Conservation (phyloP, 2,888 invertebrate species). For the Phania funesta region DNA sequence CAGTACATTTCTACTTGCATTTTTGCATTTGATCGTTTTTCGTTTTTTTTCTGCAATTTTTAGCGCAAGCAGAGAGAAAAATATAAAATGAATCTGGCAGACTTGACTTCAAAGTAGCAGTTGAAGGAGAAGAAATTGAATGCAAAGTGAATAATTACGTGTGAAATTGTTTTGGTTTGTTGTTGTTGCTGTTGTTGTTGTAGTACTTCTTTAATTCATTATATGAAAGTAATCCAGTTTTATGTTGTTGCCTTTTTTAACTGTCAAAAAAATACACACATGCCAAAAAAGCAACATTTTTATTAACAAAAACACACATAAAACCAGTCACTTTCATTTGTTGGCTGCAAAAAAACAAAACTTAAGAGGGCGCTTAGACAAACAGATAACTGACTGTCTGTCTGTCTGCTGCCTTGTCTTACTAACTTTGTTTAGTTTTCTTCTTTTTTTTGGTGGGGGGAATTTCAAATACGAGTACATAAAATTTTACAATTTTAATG, state of each 20-base stretch:
- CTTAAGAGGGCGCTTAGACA: constrained; percentile 19
- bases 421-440: constrained; percentile 37
- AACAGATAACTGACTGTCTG: background rate
- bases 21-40: background rate
- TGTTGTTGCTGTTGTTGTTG: background rate
- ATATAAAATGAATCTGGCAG: constrained; percentile 5
- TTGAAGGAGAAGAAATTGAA: constrained; percentile 47
- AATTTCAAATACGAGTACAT: too few relatives aligned
- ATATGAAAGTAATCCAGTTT: constrained; percentile 62
- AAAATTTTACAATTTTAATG: too few relatives aligned
- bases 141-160: constrained; percentile 66
- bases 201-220: constrained; percentile 41
- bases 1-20: constrained; percentile 42
- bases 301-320: background rate
- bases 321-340: constrained; percentile 60
- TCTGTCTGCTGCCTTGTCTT: constrained; percentile 2
- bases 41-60: constrained; percentile 25
- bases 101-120: constrained; percentile 20
- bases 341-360: constrained; percentile 26
- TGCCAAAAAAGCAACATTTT: constrained; percentile 39
- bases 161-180: constrained; percentile 53
- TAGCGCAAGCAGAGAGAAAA: constrained; percentile 23
- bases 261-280: constrained; percentile 62
- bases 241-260: constrained; percentile 28
- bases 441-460: constrained; percentile 5